Percentiles rank a stretch among this genome's conserved stretches.
These are phyloP conservation scores for Cantharis rufa DNA, from an alignment of 2,888 invertebrate species.

Conservation along the genomic window DNA sequence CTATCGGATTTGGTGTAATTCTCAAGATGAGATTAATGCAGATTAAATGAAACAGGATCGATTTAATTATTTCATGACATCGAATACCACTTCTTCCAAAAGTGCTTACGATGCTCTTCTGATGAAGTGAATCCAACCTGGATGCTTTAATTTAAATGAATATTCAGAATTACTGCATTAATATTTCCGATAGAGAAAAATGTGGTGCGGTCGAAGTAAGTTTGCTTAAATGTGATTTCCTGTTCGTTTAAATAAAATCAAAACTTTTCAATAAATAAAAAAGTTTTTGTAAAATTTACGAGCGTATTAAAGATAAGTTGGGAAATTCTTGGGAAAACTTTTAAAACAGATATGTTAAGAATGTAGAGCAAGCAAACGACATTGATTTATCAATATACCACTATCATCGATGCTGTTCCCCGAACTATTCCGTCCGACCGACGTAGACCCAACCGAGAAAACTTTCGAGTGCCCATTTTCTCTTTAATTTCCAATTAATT, in stretches of 20 bases:
- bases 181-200: background rate
- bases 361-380: background rate
- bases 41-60: constrained; percentile 43
- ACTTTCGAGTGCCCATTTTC: background rate
- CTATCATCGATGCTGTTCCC: background rate
- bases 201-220: background rate
- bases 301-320: background rate
- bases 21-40: constrained; percentile 43
- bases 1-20: constrained; percentile 7
- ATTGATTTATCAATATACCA: background rate
- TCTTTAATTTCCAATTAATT: background rate
- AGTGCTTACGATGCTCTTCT: background rate
- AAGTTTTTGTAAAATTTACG: background rate
- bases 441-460: background rate
- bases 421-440: background rate
- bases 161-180: background rate
- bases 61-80: constrained; percentile 42
- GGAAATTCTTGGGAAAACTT: background rate
- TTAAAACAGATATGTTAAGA: background rate
- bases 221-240: background rate
- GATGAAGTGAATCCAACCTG: background rate
- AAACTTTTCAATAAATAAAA: background rate
- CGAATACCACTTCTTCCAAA: constrained; percentile 33
- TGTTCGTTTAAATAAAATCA: background rate
- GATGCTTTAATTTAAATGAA: background rate